Evolutionary conservation across 2,797 vertebrate species (phyloP), one percentile per base, ranked within the genome.

Genomic region (Hyperoplus lanceolatus): DNA sequence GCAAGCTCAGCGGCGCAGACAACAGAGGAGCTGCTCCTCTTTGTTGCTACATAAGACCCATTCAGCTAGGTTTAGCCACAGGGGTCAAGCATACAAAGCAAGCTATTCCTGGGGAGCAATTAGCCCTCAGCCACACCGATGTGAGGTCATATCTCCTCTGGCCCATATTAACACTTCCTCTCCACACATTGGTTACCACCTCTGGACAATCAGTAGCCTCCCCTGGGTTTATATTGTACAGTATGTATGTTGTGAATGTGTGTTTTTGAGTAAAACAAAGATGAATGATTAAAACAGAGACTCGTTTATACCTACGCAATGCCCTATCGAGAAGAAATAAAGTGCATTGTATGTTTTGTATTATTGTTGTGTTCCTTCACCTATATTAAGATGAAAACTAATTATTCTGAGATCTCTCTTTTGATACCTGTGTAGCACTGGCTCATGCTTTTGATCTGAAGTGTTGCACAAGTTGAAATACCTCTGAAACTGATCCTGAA

Each of bases 11-110:
- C 74, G 42, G 71, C 6, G 3, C 79, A 59, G 77, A 92, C 85
- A 87, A 85, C 88, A 83, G 77, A 84, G 77, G 86, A 76, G 64
- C 75, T 85, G 84, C 83, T 85, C 70, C 43, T 80, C 88, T 92
- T 90, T 93, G 92, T 91, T 86, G 90, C 73, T 85, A 82, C 84
- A 87, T 90, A 87, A 81, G 68, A 88, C 85, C 85, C 73, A 87
- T 90, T 93, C 87, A 89, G 85, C 79, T 69, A 84, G 83, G 85
- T 87, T 92, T 83, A 83, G 81, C 85, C 85, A 59, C 82, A 71
- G 82, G 84, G 89, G 90, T 91, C 87, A 88, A 75, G 60, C 38
- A 63, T 58, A 86, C 85, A 86, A 90, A 89, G 84, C 73, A 15
- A 65, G 77, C 77, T 62, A 73, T 88, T 92, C 76, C 87, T 79